These are phyloP conservation scores for Phoxinus phoxinus DNA, from an alignment of 2,113 vertebrate species.

Conservation along the genomic window DNA sequence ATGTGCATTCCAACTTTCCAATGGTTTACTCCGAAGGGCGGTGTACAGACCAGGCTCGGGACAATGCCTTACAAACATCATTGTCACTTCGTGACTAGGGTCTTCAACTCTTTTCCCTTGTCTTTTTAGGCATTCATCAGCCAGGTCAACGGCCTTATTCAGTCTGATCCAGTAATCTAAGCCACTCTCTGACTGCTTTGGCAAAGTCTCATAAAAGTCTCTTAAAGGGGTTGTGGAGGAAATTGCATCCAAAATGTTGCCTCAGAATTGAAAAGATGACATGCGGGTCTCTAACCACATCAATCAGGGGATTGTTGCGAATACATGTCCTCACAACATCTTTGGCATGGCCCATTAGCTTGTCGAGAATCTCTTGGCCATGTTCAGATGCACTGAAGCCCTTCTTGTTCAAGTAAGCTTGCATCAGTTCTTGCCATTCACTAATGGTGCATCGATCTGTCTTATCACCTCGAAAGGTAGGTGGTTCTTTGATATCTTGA, in stretches of 20 bases:
- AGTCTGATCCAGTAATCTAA: slow-evolving; percentile 7
- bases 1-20: background rate
- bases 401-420: background rate
- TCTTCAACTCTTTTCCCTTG: slow-evolving; percentile 11
- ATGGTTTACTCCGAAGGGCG: background rate
- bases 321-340: background rate
- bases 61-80: slow-evolving; percentile 12
- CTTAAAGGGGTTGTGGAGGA: background rate
- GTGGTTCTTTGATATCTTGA: slow-evolving; percentile 8
- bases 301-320: background rate
- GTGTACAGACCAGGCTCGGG: background rate
- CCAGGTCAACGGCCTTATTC: background rate
- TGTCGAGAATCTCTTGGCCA: background rate
- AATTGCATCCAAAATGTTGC: slow-evolving; percentile 9
- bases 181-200: background rate
- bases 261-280: background rate
- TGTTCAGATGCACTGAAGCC: background rate
- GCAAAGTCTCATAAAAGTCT: slow-evolving; percentile 13
- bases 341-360: background rate
- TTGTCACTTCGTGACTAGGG: background rate
- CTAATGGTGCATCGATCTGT: background rate
- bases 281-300: background rate
- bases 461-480: background rate
- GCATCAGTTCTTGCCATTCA: too few relatives aligned
- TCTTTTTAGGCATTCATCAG: background rate